phyloP scores from a whole-genome alignment of 2,888 invertebrate species.

The Ennomos erosarius region DNA sequence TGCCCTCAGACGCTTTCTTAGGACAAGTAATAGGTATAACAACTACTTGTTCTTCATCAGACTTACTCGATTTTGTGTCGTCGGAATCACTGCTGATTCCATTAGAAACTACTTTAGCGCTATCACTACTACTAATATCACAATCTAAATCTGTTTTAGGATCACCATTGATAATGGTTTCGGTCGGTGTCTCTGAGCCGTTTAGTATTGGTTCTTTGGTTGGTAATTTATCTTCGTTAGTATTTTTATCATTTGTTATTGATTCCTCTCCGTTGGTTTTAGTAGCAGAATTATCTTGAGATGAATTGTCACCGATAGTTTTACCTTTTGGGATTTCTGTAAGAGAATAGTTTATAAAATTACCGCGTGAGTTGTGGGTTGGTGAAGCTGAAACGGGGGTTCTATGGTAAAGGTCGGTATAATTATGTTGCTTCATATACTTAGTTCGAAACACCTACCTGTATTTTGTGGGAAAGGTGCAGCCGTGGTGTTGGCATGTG shows the following conservation, averaged over 20 bases:
- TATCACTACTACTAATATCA: conserved; percentile 84
- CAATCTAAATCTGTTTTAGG: conserved; percentile 77
- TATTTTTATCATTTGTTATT: conserved; percentile 60
- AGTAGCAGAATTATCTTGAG: conserved; percentile 56
- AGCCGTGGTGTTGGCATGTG: conserved; percentile 65
- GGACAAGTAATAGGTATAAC: conserved; percentile 52
- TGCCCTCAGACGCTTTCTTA: conserved; percentile 57
- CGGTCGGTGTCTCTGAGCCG: conserved; percentile 66
- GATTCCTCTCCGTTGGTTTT: conserved; percentile 71
- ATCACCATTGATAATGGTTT: conserved; percentile 72
- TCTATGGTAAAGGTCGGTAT: too few species aligned
- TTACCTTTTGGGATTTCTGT: conserved; percentile 71
- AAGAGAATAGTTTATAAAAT: conserved; percentile 35
- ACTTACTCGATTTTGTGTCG: conserved; percentile 72
- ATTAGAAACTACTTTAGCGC: conserved; percentile 81
- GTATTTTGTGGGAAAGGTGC: conserved; percentile 68
- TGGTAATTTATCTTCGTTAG: conserved; percentile 65
- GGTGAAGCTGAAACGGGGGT: too few species aligned
- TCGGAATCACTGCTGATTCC: conserved; percentile 76
- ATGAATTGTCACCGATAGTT: conserved; percentile 62
- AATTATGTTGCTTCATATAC: too few species aligned
- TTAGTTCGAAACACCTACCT: conserved; percentile 55
- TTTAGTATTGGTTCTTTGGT: conserved; percentile 81
- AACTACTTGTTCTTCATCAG: conserved; percentile 63
- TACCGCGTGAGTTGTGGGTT: too few species aligned